Base-by-base conservation (phyloP, 2,797 vertebrate species). In the Syngnathus rostellatus region DNA sequence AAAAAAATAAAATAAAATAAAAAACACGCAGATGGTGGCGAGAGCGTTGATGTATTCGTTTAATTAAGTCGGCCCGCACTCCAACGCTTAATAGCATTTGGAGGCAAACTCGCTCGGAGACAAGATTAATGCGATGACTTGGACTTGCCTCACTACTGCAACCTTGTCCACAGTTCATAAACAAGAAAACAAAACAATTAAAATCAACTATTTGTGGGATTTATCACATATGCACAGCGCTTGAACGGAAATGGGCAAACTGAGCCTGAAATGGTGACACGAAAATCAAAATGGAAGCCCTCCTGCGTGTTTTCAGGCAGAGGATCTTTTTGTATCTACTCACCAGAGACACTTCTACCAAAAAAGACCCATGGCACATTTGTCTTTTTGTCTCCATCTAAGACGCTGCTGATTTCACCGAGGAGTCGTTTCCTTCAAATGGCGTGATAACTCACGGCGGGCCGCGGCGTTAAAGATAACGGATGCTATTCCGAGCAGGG, bases 401-500 rank as follows among this genome's bases (percentile, higher is more conserved):
- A 50, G 50, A 55, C 50, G 40, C 19, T n/a, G 5, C 37, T 41
- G 63, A 41, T 65, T 54, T 67, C 54, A 48, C 60, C 45, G 46
- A 45, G 48, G 58, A 53, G 38, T 12, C 2, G 2, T 63, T 69
- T 64, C 38, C 58, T 38, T 40, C 40, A 37, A 72, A 63, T 17
- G 37, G 45, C 65, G 51, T 23, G 51, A 39, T 7, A 5, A 62
- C 25, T 21, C 55, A 41, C 37, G 39, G 41, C 14, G 45, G n/a
- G 53, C 7, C 2, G 6, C 16, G 43, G 37, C 62, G 17, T 82
- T 77, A 71, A 74, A 73, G 60, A 55, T 54, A 65, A 53, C 2
- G 43, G 65, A 67, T 76, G 69, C 77, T 41, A 59, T 53, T 62
- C 57, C 3, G 0, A 51, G 68, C 75, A 63, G 58, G 64, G 57